Evolutionary conservation across 2,888 invertebrate genomes (phyloP).

Genomic region (Embidobia sp.): DNA sequence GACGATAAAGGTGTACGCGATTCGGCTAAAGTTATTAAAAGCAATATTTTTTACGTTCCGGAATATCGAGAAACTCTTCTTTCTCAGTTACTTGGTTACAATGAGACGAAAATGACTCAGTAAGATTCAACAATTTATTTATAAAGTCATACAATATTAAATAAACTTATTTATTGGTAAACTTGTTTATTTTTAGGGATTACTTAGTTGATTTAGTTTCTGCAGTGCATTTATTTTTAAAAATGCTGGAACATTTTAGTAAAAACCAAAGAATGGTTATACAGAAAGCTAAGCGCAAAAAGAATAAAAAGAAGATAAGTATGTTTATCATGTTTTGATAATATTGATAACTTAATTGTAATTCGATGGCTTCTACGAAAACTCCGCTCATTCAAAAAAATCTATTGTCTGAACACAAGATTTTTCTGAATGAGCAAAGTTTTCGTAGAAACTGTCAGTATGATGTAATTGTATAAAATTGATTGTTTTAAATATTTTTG

Average conservation of each 20-base stretch:
- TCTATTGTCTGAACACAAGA: too few species aligned
- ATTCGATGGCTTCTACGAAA: too few species aligned
- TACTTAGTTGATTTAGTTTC: constrained; percentile 94
- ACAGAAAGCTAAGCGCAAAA: constrained; percentile 85
- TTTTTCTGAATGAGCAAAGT: too few species aligned
- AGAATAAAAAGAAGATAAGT: constrained; percentile 70
- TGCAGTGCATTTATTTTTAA: constrained; percentile 94
- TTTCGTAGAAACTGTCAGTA: too few species aligned
- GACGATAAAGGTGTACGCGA: constrained; percentile 87
- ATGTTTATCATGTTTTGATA: constrained; percentile 46
- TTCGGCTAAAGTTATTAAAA: constrained; percentile 92
- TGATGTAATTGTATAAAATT: too few species aligned
- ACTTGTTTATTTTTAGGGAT: constrained; percentile 82
- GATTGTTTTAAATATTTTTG: too few species aligned
- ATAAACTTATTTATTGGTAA: neutral
- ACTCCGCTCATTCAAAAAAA: too few species aligned
- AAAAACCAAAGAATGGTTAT: constrained; percentile 84
- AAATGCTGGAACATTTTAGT: constrained; percentile 89
- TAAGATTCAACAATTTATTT: constrained; percentile 76
- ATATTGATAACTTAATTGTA: too few species aligned
- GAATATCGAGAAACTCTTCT: constrained; percentile 96
- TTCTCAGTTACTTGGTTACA: constrained; percentile 90
- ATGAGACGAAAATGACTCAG: constrained; percentile 93
- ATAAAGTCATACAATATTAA: neutral
- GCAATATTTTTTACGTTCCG: constrained; percentile 95